Conservation (phyloP, 2,888 invertebrate genomes). For the Aproaerema taeniolella region DNA sequence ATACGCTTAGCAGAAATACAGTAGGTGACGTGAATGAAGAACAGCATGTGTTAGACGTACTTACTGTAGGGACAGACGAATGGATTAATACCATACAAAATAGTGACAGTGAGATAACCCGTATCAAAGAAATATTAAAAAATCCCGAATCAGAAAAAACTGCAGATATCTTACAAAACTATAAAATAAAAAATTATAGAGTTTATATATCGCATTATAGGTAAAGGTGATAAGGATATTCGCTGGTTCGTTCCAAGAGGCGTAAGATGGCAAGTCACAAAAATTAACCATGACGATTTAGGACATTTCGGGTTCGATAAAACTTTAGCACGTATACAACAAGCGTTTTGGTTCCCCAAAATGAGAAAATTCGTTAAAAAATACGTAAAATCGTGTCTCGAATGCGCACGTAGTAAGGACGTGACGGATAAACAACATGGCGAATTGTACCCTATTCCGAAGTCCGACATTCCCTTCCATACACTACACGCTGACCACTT, state of each 20-base stretch:
- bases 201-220: too few relatives aligned
- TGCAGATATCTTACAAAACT: neutral
- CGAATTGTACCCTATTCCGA: constrained; percentile 44
- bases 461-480: constrained; percentile 40
- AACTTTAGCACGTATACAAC: constrained; percentile 28
- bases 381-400: constrained; percentile 43
- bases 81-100: neutral
- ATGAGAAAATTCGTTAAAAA: constrained; percentile 40
- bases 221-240: constrained; percentile 7
- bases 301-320: constrained; percentile 42
- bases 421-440: constrained; percentile 23
- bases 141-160: neutral
- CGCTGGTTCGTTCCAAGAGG: neutral
- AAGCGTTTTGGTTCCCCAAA: constrained; percentile 45
- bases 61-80: neutral
- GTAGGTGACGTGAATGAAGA: neutral
- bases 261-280: constrained; percentile 23
- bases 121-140: neutral
- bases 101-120: neutral
- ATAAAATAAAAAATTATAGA: constrained; percentile 9
- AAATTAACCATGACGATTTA: constrained; percentile 37
- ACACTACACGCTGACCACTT: constrained; percentile 31
- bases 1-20: neutral
- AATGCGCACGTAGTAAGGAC: constrained; percentile 37
- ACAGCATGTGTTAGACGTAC: neutral